Conservation (phyloP, 2,888 invertebrate genomes). For the Lypha dubia region DNA sequence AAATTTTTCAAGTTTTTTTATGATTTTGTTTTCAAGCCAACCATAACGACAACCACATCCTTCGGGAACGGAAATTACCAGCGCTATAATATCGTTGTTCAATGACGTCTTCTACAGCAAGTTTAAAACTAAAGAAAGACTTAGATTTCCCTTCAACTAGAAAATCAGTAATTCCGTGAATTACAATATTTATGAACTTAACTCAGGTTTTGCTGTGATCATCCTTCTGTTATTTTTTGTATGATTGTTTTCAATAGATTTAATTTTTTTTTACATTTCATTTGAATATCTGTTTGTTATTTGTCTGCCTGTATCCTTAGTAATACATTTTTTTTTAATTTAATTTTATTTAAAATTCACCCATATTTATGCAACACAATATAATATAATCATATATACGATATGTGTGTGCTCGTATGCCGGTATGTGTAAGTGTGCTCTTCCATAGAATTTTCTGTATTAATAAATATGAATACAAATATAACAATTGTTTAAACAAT, state of each 20-base stretch:
- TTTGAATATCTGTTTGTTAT: conserved; percentile 14
- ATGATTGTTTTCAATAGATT: not conserved
- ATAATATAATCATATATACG: not conserved
- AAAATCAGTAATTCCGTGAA: too few species aligned
- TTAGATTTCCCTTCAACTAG: too few species aligned
- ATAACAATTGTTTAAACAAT: conserved; percentile 5
- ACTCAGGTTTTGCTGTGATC: not conserved
- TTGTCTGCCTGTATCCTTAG: conserved; percentile 30
- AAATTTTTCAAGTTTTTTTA: too few species aligned
- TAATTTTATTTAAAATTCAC: not conserved
- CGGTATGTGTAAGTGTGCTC: not conserved
- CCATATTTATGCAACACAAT: conserved; percentile 11
- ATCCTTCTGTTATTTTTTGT: not conserved
- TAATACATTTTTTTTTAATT: conserved; percentile 10
- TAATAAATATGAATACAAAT: not conserved
- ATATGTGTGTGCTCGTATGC: too few species aligned
- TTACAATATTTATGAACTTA: not conserved
- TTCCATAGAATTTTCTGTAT: not conserved
- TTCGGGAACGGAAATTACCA: too few species aligned
- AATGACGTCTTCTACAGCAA: too few species aligned
- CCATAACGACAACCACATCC: too few species aligned
- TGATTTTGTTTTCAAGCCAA: too few species aligned
- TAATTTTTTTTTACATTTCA: not conserved
- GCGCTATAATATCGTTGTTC: too few species aligned
- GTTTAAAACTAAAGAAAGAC: too few species aligned